Evolutionary conservation across 2,797 vertebrate species (phyloP), one percentile per base, ranked within the genome.

Genomic region (Glyptemys insculpta): DNA sequence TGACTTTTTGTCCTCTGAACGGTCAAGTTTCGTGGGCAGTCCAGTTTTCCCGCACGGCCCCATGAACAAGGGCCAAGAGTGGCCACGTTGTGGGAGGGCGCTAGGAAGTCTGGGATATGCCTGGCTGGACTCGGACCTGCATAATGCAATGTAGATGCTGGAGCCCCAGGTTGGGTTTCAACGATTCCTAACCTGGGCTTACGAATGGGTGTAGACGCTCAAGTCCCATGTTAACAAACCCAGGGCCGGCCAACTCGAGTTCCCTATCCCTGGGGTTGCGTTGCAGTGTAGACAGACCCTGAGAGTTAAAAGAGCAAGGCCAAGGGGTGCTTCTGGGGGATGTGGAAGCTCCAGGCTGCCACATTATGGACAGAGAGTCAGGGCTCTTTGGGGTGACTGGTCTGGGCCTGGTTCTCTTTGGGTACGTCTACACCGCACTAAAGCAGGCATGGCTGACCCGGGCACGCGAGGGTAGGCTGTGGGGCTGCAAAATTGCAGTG

Each of bases 371-470:
- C 65, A 68, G 65, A 31, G 57, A 68, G 65, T 21, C n/a, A 19
- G n/a, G n/a, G 65, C n/a, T 68, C 65, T 37, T 37, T 21, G 65
- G n/a, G 65, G 18, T 21, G n/a, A 37, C 34, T 19, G 65, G 65
- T 68, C 65, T 59, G 12, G 5, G 57, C 57, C 57, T 59, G 57
- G 57, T 29, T 56, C 57, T 29, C 62, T 27, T 12, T n/a, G 65
- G 65, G 18, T n/a, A n/a, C 2, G 3, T 68, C n/a, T 19, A 37
- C n/a, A n/a, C 65, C 1, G 16, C n/a, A 5, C 16, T 19, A 37
- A 8, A n/a, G 8, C n/a, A 19, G 3, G 6, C 8, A 1, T 4
- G 62, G 8, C 62, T n/a, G 62, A 19, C 16, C 65, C 19, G 18
- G 65, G 6, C 56, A 12, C 56, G 12, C 2, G 25, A 25, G 56